These are phyloP conservation scores for Psittacula echo DNA, from an alignment of 2,797 vertebrate species.

Conservation along the genomic window DNA sequence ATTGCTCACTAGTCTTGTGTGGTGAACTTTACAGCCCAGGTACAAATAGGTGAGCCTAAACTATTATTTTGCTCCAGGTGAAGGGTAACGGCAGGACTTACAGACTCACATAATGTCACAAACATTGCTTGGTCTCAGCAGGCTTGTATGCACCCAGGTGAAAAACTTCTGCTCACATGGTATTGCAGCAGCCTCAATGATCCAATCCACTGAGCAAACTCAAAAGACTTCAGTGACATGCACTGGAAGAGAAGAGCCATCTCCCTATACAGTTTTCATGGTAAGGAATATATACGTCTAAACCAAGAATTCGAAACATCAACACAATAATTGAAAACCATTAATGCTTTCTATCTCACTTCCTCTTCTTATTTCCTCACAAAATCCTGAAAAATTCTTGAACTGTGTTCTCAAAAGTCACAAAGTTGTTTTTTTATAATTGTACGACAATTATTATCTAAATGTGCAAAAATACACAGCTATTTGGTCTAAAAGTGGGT, in stretches of 20 bases:
- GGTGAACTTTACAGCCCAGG: not conserved
- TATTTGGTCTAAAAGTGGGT: not conserved
- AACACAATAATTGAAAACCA: not conserved
- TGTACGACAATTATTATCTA: not conserved
- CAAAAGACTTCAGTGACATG: not conserved
- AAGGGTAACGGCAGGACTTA: not conserved
- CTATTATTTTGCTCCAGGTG: not conserved
- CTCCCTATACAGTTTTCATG: not conserved
- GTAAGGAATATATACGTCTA: not conserved
- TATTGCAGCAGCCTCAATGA: fast-evolving
- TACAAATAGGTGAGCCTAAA: not conserved
- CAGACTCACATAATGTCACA: not conserved
- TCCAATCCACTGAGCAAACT: not conserved
- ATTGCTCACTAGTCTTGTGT: not conserved
- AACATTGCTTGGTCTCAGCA: not conserved
- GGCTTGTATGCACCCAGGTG: not conserved
- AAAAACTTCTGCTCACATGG: not conserved
- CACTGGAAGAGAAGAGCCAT: not conserved
- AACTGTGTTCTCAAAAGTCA: not conserved
- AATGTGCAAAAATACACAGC: not conserved
- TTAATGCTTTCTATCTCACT: not conserved
- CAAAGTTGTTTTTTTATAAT: not conserved
- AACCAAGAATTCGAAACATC: not conserved
- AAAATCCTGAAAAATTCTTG: not conserved
- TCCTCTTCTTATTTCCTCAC: not conserved